Percentiles rank a stretch among this genome's conserved stretches.
Evolutionary conservation across 2,888 invertebrate species (phyloP).

Genomic region (Drosophila prostipennis): DNA sequence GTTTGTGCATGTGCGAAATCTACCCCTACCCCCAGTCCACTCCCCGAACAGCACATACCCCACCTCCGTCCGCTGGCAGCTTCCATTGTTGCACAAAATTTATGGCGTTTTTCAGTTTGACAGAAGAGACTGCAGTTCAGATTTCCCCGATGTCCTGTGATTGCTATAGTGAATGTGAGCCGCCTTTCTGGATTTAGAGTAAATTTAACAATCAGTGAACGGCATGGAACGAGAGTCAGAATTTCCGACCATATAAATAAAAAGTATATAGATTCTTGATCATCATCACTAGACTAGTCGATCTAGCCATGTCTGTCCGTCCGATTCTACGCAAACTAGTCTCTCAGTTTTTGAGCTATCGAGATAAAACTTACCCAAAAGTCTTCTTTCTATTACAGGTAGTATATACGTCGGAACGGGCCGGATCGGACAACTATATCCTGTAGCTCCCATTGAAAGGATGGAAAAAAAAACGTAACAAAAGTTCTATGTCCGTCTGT

Average conservation of each 20-base stretch:
- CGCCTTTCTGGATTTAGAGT: slow-evolving; percentile 29
- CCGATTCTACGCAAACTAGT: no score
- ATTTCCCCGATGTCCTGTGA: slow-evolving; percentile 24
- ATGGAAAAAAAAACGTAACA: no score
- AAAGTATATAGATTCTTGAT: no score
- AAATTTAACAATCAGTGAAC: slow-evolving; percentile 23
- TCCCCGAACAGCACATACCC: slow-evolving; percentile 14
- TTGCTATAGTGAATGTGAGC: slow-evolving; percentile 12
- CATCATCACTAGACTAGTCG: no score
- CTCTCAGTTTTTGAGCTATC: no score
- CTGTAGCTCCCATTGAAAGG: no score
- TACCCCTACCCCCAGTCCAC: slow-evolving; percentile 38
- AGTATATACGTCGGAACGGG: no score
- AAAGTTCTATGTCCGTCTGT: no score
- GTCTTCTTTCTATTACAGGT: no score
- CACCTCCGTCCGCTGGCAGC: slow-evolving; percentile 28
- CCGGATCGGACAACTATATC: no score
- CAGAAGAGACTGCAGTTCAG: slow-evolving; percentile 48
- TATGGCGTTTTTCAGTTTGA: slow-evolving; percentile 81
- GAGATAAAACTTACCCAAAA: no score
- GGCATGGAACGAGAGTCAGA: not conserved
- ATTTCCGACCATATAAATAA: not conserved
- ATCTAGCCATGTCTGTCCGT: no score
- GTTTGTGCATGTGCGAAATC: slow-evolving; percentile 71
- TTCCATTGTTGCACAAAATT: slow-evolving; percentile 68